Evolutionary conservation across 2,797 vertebrate species (phyloP).

Genomic region (Crocodylus rhombifer): DNA sequence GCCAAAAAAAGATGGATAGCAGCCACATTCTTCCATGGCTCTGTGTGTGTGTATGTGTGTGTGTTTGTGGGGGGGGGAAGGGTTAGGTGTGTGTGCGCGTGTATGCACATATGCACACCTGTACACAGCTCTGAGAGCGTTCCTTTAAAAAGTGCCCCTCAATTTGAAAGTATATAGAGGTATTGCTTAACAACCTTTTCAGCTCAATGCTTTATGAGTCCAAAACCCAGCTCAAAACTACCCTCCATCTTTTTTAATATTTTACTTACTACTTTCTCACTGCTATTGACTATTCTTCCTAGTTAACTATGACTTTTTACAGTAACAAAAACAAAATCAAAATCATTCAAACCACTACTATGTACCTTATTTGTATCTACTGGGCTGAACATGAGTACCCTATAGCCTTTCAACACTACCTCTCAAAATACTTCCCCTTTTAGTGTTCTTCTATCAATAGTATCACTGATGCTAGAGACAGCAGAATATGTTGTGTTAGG

Average conservation of each 20-base stretch:
- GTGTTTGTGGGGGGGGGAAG: not conserved
- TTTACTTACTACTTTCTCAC: not conserved
- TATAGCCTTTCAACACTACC: not conserved
- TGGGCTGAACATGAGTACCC: not conserved
- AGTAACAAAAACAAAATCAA: not conserved
- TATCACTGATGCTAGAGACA: not conserved
- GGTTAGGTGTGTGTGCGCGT: accelerated
- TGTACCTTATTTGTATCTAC: not conserved
- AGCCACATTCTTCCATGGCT: not conserved
- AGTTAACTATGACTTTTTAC: not conserved
- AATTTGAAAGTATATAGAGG: not conserved
- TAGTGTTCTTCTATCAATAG: not conserved
- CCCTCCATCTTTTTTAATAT: not conserved
- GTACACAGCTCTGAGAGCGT: not conserved
- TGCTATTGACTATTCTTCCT: not conserved
- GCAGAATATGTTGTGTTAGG: not conserved
- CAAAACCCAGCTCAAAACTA: not conserved
- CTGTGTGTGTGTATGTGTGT: accelerated
- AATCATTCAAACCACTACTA: not conserved
- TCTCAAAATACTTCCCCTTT: not conserved
- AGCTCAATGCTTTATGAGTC: not conserved
- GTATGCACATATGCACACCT: not conserved
- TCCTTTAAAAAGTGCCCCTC: not conserved
- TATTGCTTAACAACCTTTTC: not conserved
- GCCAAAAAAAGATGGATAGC: not conserved